Evolutionary conservation across 2,888 invertebrate species (phyloP), one percentile per base, ranked within the genome.

Genomic region (Stomorhina lunata): DNA sequence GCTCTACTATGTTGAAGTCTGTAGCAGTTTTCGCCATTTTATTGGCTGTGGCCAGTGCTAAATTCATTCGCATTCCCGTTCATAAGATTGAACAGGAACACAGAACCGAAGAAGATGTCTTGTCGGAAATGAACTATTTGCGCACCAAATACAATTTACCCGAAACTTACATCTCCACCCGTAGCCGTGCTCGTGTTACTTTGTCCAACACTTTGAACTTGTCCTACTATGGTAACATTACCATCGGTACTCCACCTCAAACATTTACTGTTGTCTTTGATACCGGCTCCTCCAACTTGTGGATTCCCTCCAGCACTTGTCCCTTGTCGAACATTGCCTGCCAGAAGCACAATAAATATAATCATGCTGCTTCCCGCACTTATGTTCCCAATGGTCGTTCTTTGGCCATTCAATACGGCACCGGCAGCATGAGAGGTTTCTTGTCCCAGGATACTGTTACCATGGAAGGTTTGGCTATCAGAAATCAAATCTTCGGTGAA

Each of bases 261-360:
- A 92, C 92, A 5, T 99, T 99, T 92, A 95, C 94, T 87, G 99
- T 99, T 84, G 95, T 99, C 82, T 99, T 99, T 92, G 99, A 99
- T 92, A 98, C 81, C 4, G 83, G 83, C 83, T 99, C 99, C 29
- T 98, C 99, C 69, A 99, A 99, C 92, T 93, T 99, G 84, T 99
- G 99, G 99, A 95, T 99, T 81, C 99, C 99, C 12, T 99, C 98
- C 25, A 97, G 97, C 92, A 95, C 97, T 90, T 99, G 99, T 91
- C 94, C 95, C 88, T 93, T 93, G 90, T 95, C 95, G 77, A 98
- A 98, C 91, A 95, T 98, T 86, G 99, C 99, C 1, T 81, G 98
- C 92, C 92, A 97, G 96, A 91, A 94, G 95, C 99, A 99, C 92
- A 95, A 96, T 90, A 98, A 98, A 92, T 99, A 99, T 92, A 95